phyloP scores from a whole-genome alignment of 2,113 vertebrate species.

The Piprites chloris region DNA sequence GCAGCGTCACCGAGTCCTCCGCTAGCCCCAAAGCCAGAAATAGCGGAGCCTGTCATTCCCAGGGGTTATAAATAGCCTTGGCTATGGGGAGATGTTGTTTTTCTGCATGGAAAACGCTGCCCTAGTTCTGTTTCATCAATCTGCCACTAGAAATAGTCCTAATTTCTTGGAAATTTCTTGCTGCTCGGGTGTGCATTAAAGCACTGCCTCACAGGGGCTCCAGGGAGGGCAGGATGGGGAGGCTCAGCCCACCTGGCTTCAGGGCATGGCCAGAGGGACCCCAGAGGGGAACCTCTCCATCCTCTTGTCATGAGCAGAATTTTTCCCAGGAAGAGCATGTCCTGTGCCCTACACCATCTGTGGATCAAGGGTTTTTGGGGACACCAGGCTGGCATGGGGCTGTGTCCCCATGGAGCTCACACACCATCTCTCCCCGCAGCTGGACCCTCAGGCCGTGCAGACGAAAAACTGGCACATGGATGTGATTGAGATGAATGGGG shows the following conservation, averaged over 20 bases:
- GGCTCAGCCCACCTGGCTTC: neutral
- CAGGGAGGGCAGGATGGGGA: fast-evolving
- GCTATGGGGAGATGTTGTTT: slow-evolving; percentile 71
- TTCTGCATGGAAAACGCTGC: slow-evolving; percentile 71
- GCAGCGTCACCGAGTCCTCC: neutral
- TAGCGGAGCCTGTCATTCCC: slow-evolving; percentile 73
- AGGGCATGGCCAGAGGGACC: neutral
- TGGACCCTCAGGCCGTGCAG: slow-evolving; percentile 94
- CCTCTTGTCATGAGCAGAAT: fast-evolving
- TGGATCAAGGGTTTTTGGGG: neutral
- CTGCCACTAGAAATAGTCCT: slow-evolving; percentile 73
- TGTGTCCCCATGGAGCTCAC: neutral
- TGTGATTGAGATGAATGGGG: slow-evolving; percentile 99
- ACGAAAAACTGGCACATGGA: slow-evolving; percentile 98
- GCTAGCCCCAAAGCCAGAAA: slow-evolving; percentile 66
- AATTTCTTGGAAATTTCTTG: slow-evolving; percentile 59
- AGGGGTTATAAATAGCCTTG: slow-evolving; percentile 79
- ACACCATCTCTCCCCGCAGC: slow-evolving; percentile 67
- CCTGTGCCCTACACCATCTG: neutral
- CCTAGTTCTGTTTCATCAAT: slow-evolving; percentile 67
- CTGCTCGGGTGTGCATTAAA: neutral
- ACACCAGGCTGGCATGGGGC: neutral
- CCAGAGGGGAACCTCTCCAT: neutral
- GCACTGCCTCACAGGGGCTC: neutral
- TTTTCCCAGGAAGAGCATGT: neutral